Conservation (phyloP, 2,113 vertebrate genomes). For the Grammomys surdaster region DNA sequence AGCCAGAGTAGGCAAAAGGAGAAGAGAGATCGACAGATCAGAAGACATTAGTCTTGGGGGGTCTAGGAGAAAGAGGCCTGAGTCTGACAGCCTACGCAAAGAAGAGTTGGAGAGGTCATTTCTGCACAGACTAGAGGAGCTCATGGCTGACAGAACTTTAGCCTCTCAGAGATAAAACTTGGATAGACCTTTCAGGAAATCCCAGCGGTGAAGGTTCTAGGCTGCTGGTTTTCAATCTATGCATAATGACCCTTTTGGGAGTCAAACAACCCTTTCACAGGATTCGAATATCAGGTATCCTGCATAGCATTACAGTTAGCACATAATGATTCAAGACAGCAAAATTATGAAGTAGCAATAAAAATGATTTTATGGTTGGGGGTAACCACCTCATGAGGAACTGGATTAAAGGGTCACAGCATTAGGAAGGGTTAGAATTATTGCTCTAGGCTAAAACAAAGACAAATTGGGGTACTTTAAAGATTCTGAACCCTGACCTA, state of each 20-base stretch:
- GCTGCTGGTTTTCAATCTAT: neutral
- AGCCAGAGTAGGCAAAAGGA: neutral
- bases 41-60: conserved; percentile 2
- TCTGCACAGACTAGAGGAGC: neutral
- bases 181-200: neutral
- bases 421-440: neutral
- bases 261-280: neutral
- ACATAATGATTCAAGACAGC: neutral
- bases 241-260: no score
- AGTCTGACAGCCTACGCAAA: neutral
- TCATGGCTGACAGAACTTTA: neutral
- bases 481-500: neutral
- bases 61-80: neutral
- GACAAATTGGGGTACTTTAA: neutral
- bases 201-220: neutral
- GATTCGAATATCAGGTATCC: neutral
- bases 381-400: neutral
- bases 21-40: conserved; percentile 14
- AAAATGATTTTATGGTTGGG: neutral
- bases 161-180: conserved; percentile 22
- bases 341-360: neutral
- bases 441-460: neutral
- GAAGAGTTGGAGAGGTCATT: neutral
- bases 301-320: neutral
- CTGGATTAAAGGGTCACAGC: neutral